phyloP scores from a whole-genome alignment of 2,113 vertebrate species.

The Brachyhypopomus gauderio region DNA sequence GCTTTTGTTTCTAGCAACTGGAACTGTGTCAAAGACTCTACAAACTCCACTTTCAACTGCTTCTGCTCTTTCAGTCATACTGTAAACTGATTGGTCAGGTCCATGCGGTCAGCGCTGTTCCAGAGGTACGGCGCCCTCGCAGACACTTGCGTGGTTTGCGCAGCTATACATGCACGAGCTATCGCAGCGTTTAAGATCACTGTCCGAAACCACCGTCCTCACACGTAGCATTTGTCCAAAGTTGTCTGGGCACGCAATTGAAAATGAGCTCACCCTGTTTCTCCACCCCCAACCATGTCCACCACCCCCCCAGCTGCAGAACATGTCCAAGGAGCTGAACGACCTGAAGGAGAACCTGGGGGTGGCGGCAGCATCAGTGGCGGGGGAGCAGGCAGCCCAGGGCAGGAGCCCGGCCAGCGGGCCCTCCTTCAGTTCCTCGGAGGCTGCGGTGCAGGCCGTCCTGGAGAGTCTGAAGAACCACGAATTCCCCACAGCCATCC shows the following conservation, averaged over 20 bases:
- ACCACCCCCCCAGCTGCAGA: constrained; percentile 79
- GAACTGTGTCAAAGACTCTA: constrained; percentile 97
- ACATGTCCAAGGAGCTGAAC: constrained; percentile 96
- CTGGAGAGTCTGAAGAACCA: constrained; percentile 93
- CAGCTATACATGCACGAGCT: not conserved
- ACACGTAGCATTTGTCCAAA: too few relatives aligned
- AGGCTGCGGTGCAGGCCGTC: constrained; percentile 93
- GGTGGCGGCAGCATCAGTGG: constrained; percentile 83
- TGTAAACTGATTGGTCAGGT: constrained; percentile 98
- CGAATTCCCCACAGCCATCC: constrained; percentile 87
- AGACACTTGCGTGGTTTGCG: not conserved
- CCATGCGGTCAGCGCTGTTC: constrained; percentile 90
- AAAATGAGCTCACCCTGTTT: too few relatives aligned
- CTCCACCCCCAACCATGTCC: too few relatives aligned
- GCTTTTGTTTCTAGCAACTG: constrained; percentile 83
- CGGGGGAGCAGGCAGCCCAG: constrained; percentile 76
- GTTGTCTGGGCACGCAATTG: too few relatives aligned
- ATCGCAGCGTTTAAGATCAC: too few relatives aligned
- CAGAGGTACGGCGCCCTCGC: constrained; percentile 81
- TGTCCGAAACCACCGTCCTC: too few relatives aligned
- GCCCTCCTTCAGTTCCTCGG: constrained; percentile 83
- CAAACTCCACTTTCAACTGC: constrained; percentile 98
- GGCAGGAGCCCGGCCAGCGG: constrained; percentile 70
- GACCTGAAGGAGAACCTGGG: constrained; percentile 89
- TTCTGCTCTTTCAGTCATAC: constrained; percentile 98